Evolutionary conservation across 2,113 vertebrate genomes (phyloP), one percentile per base, ranked within the genome.

Genomic region (Acrocephalus arundinaceus): DNA sequence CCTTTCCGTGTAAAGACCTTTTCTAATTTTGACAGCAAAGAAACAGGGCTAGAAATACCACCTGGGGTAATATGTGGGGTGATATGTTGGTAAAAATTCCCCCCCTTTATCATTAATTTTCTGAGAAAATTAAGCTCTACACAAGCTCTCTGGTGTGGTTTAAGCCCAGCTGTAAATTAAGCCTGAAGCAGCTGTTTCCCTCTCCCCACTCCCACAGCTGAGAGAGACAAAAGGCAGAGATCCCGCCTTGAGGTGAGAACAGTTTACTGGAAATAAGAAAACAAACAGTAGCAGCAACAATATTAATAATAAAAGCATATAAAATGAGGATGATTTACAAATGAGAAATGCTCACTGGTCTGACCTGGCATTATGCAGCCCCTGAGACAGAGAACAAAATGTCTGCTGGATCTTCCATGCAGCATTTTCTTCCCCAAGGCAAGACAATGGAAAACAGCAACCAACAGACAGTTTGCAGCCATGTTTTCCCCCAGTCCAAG

Each of bases 291-390:
- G 33, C 37, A 52, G 14, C 31, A 76, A 45, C 54, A 59, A 68
- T 28, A 77, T 37, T 61, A 61, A 68, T 61, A 45, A 37, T 17
- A 61, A 33, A 68, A 45, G 5, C 31, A 23, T 19, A 52, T 7
- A 61, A 61, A 68, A 43, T 37, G 21, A 52, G 33, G 22, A 68
- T 33, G 9, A 52, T 77, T 77, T 68, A 33, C 15, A 45, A 19
- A 37, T 33, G 33, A 61, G 16, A 45, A 77, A 61, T 33, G 22
- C 37, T 45, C 46, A 33, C 54, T 61, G 30, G 33, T 43, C 43
- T 75, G 52, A 35, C 16, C 13, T 21, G 27, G 37, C 0, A 0
- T 14, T 35, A 6, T 59, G 27, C 0, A 0, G 45, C 21, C 17
- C 5, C 6, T 0, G 1, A 68, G 54, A 59, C 22, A 77, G 19